Percentiles rank a stretch among this genome's conserved stretches.
phyloP scores from a whole-genome alignment of 1,140 invertebrate genomes.

The Copidosoma floridanum region DNA sequence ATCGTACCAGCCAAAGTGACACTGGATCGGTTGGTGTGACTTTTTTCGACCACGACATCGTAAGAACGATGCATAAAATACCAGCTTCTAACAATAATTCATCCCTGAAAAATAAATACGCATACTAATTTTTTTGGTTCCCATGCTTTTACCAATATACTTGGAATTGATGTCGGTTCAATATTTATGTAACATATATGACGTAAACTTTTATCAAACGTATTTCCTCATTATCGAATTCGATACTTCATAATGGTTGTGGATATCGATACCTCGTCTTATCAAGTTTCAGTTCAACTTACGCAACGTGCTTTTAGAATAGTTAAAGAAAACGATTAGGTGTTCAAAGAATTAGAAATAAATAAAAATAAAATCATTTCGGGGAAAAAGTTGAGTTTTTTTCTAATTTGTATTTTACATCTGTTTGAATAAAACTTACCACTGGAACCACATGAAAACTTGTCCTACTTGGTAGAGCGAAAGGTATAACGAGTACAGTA shows the following conservation, averaged over 20 bases:
- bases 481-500: conserved; percentile 73
- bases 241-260: neutral
- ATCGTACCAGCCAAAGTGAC: conserved; percentile 72
- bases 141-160: too few species aligned
- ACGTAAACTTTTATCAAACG: neutral
- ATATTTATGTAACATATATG: neutral
- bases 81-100: conserved; percentile 75
- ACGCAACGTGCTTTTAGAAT: conserved; percentile 11
- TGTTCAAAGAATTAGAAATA: conserved; percentile 7
- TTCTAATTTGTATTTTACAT: neutral
- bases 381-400: neutral
- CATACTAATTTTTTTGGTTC: neutral
- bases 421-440: conserved; percentile 56
- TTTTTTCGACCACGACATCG: conserved; percentile 56
- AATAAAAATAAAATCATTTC: neutral
- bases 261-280: neutral
- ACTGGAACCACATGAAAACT: conserved; percentile 76
- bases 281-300: conserved; percentile 1
- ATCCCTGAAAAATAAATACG: conserved; percentile 62
- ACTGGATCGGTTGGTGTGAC: conserved; percentile 60
- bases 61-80: conserved; percentile 71
- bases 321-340: conserved; percentile 2
- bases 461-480: conserved; percentile 78
- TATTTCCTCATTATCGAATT: conserved; percentile 2
- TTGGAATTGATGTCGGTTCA: too few species aligned